Evolutionary conservation across 2,797 vertebrate species (phyloP).

Genomic region (Molothrus aeneus): DNA sequence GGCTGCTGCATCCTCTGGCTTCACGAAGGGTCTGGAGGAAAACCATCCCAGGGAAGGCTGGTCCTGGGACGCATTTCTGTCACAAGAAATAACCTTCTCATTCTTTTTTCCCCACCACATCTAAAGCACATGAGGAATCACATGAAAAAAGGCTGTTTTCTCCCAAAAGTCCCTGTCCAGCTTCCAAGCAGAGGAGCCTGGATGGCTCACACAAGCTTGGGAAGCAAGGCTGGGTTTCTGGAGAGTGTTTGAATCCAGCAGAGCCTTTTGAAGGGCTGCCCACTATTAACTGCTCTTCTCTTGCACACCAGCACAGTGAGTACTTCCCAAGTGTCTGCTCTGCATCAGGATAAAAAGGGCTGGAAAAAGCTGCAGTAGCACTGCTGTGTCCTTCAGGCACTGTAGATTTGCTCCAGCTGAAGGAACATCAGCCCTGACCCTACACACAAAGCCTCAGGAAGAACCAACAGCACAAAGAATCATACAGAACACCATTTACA

Average conservation of each 20-base stretch:
- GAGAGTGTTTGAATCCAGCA: background rate
- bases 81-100: background rate
- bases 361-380: background rate
- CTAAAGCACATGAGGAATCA: background rate
- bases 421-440: background rate
- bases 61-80: background rate
- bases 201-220: background rate
- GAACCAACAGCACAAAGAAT: background rate
- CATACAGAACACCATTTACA: accelerated
- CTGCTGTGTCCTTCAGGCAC: background rate
- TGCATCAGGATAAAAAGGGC: background rate
- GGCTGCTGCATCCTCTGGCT: background rate
- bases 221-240: background rate
- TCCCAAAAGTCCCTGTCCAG: background rate
- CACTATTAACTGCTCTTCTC: background rate
- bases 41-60: background rate
- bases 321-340: background rate
- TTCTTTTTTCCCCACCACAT: background rate
- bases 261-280: conserved; percentile 21
- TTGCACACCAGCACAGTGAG: background rate
- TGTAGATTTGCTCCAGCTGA: background rate
- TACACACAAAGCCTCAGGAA: background rate
- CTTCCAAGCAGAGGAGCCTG: conserved; percentile 6
- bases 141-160: background rate
- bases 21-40: background rate